Conservation (phyloP, 2,797 vertebrate genomes). For the Vespertilio murinus region DNA sequence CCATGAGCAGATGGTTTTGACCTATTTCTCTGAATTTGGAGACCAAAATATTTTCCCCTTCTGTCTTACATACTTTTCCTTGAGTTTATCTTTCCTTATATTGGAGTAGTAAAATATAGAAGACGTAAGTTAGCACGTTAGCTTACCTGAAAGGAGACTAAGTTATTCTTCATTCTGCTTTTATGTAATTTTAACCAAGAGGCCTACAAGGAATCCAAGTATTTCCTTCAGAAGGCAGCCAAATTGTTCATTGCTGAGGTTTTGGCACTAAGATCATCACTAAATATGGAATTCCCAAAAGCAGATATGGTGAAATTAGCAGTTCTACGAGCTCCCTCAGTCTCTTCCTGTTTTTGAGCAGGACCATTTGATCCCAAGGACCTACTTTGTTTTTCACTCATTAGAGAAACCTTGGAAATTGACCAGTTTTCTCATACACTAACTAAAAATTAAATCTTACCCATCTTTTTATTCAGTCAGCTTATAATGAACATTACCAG, state of each 20-base stretch:
- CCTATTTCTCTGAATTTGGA: not conserved
- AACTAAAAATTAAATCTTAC: constrained; percentile 16
- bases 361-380: not conserved
- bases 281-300: not conserved
- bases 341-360: not conserved
- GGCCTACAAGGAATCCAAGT: not conserved
- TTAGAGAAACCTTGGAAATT: not conserved
- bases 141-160: not conserved
- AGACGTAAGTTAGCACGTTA: not conserved
- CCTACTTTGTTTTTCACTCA: not conserved
- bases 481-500: not conserved
- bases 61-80: not conserved
- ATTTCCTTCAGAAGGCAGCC: not conserved
- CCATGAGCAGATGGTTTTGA: not conserved
- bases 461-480: not conserved
- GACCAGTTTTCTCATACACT: not conserved
- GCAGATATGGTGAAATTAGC: not conserved
- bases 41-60: not conserved
- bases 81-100: not conserved
- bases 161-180: not conserved
- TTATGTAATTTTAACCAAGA: not conserved
- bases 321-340: not conserved
- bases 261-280: not conserved
- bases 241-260: not conserved
- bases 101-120: not conserved